phyloP scores from a whole-genome alignment of 2,113 vertebrate genomes.

The Steatornis caripensis region DNA sequence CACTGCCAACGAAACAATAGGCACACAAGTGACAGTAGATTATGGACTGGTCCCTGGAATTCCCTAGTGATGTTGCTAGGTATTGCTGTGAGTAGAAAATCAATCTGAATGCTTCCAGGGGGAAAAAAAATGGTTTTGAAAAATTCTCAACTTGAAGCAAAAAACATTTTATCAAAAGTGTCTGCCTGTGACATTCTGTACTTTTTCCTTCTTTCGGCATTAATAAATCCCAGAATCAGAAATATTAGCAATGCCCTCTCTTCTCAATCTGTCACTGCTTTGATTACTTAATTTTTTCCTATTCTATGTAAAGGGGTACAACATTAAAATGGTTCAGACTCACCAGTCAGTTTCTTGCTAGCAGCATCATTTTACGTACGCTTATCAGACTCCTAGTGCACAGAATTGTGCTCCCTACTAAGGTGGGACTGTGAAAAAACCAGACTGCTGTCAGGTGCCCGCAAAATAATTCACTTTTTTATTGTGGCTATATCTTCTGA shows the following conservation, averaged over 20 bases:
- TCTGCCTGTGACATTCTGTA: not conserved
- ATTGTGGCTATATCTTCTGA: not conserved
- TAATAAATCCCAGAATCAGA: not conserved
- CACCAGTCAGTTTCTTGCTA: not conserved
- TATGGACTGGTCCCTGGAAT: not conserved
- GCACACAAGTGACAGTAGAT: not conserved
- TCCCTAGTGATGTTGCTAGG: not conserved
- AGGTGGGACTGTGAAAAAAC: not conserved
- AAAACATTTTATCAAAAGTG: not conserved
- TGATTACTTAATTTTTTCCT: not conserved
- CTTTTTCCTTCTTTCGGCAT: not conserved
- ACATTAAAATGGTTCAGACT: not conserved
- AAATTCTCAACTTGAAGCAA: not conserved
- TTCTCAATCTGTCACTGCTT: not conserved
- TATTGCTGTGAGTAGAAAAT: not conserved
- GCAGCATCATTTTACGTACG: not conserved
- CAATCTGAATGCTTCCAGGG: not conserved
- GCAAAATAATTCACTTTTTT: not conserved
- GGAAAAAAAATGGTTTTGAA: not conserved
- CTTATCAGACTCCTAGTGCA: not conserved
- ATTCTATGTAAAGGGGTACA: not conserved
- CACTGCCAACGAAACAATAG: not conserved
- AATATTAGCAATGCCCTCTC: not conserved
- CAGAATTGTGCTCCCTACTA: not conserved
- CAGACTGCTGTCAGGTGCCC: not conserved